Evolutionary conservation across 37 sponge, comb jelly and placozoan genomes (phyloP).

Genomic region (Beroe ovata): DNA sequence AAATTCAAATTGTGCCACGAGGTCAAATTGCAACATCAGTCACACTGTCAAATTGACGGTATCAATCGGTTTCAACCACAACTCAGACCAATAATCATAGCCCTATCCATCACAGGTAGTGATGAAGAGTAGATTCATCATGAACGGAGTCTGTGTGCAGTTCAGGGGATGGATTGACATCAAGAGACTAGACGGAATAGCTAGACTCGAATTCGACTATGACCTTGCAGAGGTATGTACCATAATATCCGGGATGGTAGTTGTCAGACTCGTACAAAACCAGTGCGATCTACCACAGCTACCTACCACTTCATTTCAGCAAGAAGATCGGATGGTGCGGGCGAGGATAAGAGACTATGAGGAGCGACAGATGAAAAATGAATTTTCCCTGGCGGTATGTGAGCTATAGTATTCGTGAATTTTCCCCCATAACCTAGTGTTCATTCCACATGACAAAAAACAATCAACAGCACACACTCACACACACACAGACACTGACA

Average conservation of each 20-base stretch:
- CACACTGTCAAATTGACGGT: neutral
- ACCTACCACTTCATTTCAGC: no score
- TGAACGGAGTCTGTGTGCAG: constrained; percentile 96
- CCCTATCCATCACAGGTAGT: no score
- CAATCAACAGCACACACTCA: no score
- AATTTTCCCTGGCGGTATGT: constrained; percentile 48
- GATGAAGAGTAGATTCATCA: constrained; percentile 76
- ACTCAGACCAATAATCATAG: no score
- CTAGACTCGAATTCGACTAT: constrained; percentile 79
- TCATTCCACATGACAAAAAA: no score
- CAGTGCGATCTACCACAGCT: no score
- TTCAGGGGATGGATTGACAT: constrained; percentile 92
- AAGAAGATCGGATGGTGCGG: constrained; percentile 36
- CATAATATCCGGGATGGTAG: no score
- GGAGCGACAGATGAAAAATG: constrained; percentile 66
- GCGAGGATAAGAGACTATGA: constrained; percentile 38
- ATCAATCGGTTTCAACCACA: neutral
- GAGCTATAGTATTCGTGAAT: neutral
- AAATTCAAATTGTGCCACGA: no score
- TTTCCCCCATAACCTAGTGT: neutral
- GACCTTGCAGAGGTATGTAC: constrained; percentile 81
- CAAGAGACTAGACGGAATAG: constrained; percentile 83
- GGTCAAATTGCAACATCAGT: neutral
- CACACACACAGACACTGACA: no score
- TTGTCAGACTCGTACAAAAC: no score